phyloP scores from a whole-genome alignment of 1,140 invertebrate species.

The Lordiphosa mommai region DNA sequence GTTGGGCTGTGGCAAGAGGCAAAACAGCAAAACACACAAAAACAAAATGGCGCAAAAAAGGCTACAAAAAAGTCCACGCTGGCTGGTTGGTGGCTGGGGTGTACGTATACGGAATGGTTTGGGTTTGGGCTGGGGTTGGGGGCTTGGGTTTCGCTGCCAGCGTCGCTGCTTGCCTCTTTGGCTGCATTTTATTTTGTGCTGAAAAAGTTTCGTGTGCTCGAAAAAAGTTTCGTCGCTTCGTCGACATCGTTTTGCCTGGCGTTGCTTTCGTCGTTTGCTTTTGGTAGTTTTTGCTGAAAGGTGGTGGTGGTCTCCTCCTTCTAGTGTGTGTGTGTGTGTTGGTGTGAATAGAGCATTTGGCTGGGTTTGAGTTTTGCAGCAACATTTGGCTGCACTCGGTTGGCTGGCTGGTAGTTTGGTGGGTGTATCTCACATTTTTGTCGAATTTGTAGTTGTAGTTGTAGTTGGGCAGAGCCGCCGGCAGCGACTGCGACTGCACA shows the following conservation, averaged over 20 bases:
- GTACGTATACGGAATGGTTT: constrained; percentile 8
- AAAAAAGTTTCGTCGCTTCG: constrained; percentile 79
- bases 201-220: constrained; percentile 80
- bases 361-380: constrained; percentile 69
- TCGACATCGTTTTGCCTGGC: constrained; percentile 53
- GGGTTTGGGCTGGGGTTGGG: constrained; percentile 10
- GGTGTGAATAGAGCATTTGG: constrained; percentile 55
- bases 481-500: constrained; percentile 45
- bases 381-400: constrained; percentile 75
- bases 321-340: constrained; percentile 8
- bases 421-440: constrained; percentile 75
- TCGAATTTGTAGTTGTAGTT: constrained; percentile 57
- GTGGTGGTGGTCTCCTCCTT: constrained; percentile 20
- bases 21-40: constrained; percentile 76
- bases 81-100: constrained; percentile 11
- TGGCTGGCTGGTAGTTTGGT: constrained; percentile 66
- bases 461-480: constrained; percentile 27
- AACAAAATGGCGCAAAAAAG: constrained; percentile 69
- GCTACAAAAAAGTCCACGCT: constrained; percentile 35
- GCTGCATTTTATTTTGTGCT: constrained; percentile 78
- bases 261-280: constrained; percentile 35
- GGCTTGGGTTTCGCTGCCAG: constrained; percentile 20
- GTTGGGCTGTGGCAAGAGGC: constrained; percentile 41
- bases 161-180: constrained; percentile 47
- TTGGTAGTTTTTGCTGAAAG: constrained; percentile 59